Evolutionary conservation across 2,888 invertebrate species (phyloP).

Genomic region (Chymomyza amoena): DNA sequence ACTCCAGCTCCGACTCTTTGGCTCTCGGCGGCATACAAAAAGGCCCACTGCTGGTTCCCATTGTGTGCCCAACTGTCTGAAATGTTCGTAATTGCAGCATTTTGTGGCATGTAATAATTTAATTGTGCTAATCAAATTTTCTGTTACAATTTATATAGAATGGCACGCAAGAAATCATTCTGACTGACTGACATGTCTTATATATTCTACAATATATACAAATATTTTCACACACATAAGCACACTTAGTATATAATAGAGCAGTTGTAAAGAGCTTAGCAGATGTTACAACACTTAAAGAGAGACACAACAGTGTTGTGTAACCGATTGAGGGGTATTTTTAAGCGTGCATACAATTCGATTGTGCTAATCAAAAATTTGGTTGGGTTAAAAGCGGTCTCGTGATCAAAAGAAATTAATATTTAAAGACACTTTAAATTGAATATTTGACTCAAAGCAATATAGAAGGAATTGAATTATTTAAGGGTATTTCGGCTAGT

Average conservation of each 20-base stretch:
- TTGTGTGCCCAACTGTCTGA: not conserved
- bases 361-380: not conserved
- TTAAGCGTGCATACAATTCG: not conserved
- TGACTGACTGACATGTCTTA: not conserved
- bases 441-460: not conserved
- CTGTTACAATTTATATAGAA: constrained; percentile 13
- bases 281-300: not conserved
- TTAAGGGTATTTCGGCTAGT: not conserved
- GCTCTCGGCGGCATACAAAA: not conserved
- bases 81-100: constrained; percentile 56
- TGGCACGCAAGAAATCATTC: not conserved
- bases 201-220: not conserved
- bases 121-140: constrained; percentile 69
- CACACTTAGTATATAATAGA: no score
- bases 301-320: not conserved
- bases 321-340: not conserved
- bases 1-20: not conserved
- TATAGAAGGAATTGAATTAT: no score
- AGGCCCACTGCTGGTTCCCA: constrained; percentile 18
- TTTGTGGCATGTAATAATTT: constrained; percentile 68
- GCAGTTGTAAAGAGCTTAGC: constrained; percentile 8
- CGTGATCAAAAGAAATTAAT: not conserved
- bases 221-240: not conserved
- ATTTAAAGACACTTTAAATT: not conserved
- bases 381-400: not conserved